Conservation (phyloP, 2,113 vertebrate genomes). For the Meleagris gallopavo region DNA sequence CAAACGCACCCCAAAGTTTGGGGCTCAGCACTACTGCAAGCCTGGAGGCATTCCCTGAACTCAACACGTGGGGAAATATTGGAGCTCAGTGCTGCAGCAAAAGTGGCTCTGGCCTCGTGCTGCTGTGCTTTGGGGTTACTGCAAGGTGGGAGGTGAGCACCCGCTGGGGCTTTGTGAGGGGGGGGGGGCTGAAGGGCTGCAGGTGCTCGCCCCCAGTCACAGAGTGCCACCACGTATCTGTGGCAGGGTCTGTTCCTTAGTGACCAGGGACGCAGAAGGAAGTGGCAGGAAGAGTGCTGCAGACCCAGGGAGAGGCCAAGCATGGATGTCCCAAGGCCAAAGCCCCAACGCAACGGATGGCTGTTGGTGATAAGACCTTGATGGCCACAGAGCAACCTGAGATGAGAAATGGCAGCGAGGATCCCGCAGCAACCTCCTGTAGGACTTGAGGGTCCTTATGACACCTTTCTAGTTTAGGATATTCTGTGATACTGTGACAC, state of each 20-base stretch:
- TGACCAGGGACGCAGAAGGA: background rate
- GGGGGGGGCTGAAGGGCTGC: background rate
- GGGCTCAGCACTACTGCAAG: background rate
- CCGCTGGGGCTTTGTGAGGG: background rate
- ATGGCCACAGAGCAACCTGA: background rate
- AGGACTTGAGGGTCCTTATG: too few relatives aligned
- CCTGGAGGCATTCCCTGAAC: background rate
- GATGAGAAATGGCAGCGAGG: too few relatives aligned
- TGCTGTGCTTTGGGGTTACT: background rate
- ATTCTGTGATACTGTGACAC: too few relatives aligned
- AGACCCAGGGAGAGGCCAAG: background rate
- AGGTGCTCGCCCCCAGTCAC: background rate
- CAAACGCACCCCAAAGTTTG: background rate
- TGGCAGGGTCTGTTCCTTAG: background rate
- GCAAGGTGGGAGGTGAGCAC: background rate
- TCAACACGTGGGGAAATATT: background rate
- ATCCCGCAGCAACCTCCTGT: background rate
- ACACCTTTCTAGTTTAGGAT: too few relatives aligned
- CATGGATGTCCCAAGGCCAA: too few relatives aligned
- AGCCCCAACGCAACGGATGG: background rate
- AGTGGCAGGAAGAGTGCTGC: background rate
- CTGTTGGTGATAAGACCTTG: background rate
- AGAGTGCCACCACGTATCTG: too few relatives aligned
- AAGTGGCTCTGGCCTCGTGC: background rate
- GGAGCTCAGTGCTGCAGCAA: background rate